Base-by-base conservation (phyloP, 2,113 vertebrate species). In the Rousettus leschenaultii region DNA sequence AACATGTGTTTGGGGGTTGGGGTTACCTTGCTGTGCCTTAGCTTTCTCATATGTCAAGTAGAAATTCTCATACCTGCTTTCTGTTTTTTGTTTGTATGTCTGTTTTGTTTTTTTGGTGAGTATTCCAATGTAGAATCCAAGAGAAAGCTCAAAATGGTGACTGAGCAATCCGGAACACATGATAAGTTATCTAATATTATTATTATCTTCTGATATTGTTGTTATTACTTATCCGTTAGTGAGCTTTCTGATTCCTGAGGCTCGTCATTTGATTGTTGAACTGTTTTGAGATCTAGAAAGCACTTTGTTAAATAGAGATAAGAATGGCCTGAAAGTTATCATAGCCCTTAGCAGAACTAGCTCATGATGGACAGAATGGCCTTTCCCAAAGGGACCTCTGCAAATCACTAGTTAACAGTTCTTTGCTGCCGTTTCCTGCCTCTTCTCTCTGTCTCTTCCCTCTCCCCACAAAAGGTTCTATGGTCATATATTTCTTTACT, bases 381-480 rank as follows among this genome's bases (percentile, higher is more conserved):
- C 3, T 59, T 53, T 48, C 15, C 26, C n/a, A 6, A 18, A 48
- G 13, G 5, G 26, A 80, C 22, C 10, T 74, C 26, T 33, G 2
- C 51, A 86, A 63, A 13, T 43, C 40, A 71, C 6, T 45, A 21
- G 2, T 38, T 63, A 87, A 6, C 3, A 18, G n/a, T 73, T 21
- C 28, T 14, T 85, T 9, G 5, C 13, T 48, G 33, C 30, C 84
- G 1, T 12, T 45, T 30, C 28, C 33, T 40, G 24, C 33, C 30
- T 19, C 45, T 1, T 13, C 22, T 35, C 18, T n/a, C 40, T 13
- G 2, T 55, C 3, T 74, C 10, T 7, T 19, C 11, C 1, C 3
- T 7, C n/a, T 2, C 4, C 33, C 1, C 1, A 22, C 8, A 6
- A 11, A 71, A 9, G 38, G 15, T 24, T 61, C 53, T 57, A 1